Conservation (phyloP, 2,113 vertebrate species). For the Sardina pilchardus region DNA sequence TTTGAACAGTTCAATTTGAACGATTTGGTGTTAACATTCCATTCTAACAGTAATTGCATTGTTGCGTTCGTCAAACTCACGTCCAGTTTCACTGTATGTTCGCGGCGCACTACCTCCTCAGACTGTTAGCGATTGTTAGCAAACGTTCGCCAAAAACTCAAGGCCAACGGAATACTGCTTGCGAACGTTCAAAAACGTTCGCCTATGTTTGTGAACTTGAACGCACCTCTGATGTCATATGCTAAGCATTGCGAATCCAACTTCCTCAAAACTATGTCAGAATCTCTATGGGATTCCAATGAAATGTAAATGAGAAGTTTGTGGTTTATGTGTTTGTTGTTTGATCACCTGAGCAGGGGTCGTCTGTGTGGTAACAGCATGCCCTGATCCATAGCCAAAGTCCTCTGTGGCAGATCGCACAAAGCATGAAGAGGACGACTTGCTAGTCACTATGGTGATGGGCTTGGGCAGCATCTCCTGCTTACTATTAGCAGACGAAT, state of each 20-base stretch:
- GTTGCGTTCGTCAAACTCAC: too few relatives aligned
- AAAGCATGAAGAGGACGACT: slow-evolving; percentile 84
- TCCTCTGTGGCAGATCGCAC: slow-evolving; percentile 68
- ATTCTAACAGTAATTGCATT: too few relatives aligned
- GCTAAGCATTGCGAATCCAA: neutral
- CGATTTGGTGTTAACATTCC: too few relatives aligned
- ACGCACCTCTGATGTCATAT: neutral
- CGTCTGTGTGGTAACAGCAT: slow-evolving; percentile 74
- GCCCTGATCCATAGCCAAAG: slow-evolving; percentile 69
- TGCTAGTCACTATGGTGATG: slow-evolving; percentile 81
- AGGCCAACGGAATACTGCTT: too few relatives aligned
- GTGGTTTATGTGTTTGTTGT: neutral
- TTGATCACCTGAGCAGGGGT: slow-evolving; percentile 64
- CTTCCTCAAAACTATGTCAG: neutral
- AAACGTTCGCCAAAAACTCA: too few relatives aligned
- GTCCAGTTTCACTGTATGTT: too few relatives aligned
- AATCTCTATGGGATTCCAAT: neutral
- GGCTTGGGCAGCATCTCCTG: slow-evolving; percentile 86
- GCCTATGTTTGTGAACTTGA: too few relatives aligned
- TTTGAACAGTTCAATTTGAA: too few relatives aligned
- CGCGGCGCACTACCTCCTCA: too few relatives aligned
- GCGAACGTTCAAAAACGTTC: too few relatives aligned
- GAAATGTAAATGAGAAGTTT: neutral
- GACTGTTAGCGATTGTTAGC: too few relatives aligned
- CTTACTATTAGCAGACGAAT: slow-evolving; percentile 86